Conservation (phyloP, 1,140 invertebrate species). For the Pteromalus puparum region DNA sequence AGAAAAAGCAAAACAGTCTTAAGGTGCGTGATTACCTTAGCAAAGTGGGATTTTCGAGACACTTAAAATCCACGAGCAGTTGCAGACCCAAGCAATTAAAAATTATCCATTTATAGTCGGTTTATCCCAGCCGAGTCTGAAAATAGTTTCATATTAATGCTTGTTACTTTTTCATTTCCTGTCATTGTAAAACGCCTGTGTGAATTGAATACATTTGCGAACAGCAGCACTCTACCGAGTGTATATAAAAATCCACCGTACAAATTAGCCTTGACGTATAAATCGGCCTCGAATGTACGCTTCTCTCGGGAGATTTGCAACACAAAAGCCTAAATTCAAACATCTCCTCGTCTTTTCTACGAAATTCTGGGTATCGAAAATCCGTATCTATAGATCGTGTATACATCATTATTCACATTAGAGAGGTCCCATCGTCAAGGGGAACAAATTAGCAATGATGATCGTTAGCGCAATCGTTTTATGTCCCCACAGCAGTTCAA, state of each 20-base stretch:
- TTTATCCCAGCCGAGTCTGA: neutral
- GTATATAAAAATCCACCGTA: neutral
- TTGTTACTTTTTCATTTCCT: constrained; percentile 20
- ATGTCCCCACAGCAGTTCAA: no score
- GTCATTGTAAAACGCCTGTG: constrained; percentile 1
- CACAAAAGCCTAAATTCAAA: no score
- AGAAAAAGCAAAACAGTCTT: neutral
- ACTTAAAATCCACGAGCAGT: neutral
- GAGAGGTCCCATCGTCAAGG: no score
- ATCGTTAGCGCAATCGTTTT: no score
- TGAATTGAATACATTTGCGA: constrained; percentile 27
- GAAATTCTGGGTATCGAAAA: neutral
- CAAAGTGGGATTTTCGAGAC: neutral
- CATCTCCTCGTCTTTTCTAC: neutral
- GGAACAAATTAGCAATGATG: no score
- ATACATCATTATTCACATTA: no score
- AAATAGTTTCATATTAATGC: neutral
- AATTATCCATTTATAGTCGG: neutral
- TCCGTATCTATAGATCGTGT: no score
- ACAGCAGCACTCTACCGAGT: neutral
- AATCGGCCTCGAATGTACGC: neutral
- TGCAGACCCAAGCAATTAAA: no score
- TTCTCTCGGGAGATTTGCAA: neutral
- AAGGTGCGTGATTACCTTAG: neutral
- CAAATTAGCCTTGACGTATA: constrained; percentile 26